Evolutionary conservation across 2,888 invertebrate species (phyloP).

Genomic region (Flexamia atlantica): DNA sequence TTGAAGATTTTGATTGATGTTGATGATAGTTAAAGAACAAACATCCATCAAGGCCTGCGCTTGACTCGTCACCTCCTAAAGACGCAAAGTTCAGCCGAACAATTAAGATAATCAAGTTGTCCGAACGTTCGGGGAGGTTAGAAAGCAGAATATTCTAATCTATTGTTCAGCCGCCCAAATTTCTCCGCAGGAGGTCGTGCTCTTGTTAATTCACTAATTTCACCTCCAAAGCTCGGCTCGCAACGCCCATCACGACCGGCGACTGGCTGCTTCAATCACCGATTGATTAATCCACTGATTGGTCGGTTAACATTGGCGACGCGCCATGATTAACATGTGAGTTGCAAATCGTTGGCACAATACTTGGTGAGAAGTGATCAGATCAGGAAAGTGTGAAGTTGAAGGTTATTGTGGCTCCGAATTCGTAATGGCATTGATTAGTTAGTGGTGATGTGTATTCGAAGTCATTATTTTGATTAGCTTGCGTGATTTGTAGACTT

Average conservation of each 20-base stretch:
- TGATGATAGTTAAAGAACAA: not conserved
- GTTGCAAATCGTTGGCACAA: not conserved
- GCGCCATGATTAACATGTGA: not conserved
- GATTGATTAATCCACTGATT: not conserved
- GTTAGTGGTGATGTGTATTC: too few relatives aligned
- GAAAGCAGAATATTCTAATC: slow-evolving; percentile 24
- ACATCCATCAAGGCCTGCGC: not conserved
- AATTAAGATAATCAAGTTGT: slow-evolving; percentile 4
- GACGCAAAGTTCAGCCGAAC: not conserved
- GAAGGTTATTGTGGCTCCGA: too few relatives aligned
- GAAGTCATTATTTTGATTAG: too few relatives aligned
- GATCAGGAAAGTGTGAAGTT: too few relatives aligned
- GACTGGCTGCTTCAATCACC: not conserved
- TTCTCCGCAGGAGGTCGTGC: not conserved
- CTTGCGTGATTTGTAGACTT: too few relatives aligned
- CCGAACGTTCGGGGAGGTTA: not conserved
- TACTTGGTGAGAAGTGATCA: too few relatives aligned
- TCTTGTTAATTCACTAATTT: slow-evolving; percentile 28
- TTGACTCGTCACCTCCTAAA: not conserved
- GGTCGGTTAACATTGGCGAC: too few relatives aligned
- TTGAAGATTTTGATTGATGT: not conserved
- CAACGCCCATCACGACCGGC: not conserved
- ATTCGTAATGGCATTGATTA: too few relatives aligned
- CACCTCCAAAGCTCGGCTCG: not conserved
- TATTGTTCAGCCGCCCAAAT: slow-evolving; percentile 9